Conservation (phyloP, 1,140 invertebrate species). For the Saccostrea echinata region DNA sequence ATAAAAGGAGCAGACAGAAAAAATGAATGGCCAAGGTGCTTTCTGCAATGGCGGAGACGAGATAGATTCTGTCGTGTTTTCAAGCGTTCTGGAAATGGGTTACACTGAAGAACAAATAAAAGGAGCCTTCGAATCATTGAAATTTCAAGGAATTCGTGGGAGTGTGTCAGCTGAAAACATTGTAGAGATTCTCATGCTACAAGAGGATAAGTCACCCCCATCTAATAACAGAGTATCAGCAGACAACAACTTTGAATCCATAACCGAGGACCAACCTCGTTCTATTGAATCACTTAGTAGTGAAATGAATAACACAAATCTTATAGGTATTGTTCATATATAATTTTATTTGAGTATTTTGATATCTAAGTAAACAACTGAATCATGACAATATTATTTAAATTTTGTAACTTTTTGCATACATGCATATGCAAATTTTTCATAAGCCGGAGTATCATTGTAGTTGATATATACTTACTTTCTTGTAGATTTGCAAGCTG, state of each 20-base stretch:
- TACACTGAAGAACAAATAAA: background rate
- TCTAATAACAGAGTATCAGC: background rate
- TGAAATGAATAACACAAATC: background rate
- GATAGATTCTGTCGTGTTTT: background rate
- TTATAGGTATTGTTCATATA: background rate
- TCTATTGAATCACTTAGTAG: background rate
- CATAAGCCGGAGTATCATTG: too few relatives aligned
- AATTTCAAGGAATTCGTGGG: background rate
- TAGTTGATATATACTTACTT: background rate
- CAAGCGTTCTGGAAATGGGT: background rate
- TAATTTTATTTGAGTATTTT: background rate
- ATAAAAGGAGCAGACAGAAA: background rate
- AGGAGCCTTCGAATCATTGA: background rate
- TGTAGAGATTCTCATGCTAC: background rate
- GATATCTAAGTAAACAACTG: too few relatives aligned
- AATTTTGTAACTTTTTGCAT: too few relatives aligned
- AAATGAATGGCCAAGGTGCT: background rate
- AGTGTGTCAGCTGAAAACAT: background rate
- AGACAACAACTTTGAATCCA: background rate
- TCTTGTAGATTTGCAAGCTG: slow-evolving; percentile 2
- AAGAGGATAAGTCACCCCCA: background rate
- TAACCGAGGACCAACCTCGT: background rate
- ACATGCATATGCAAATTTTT: too few relatives aligned
- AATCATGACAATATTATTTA: too few relatives aligned
- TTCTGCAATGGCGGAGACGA: background rate